Percentiles rank a stretch among this genome's conserved stretches.
Conservation (phyloP, 2,888 invertebrate genomes). For the Melinaea menophilus region DNA sequence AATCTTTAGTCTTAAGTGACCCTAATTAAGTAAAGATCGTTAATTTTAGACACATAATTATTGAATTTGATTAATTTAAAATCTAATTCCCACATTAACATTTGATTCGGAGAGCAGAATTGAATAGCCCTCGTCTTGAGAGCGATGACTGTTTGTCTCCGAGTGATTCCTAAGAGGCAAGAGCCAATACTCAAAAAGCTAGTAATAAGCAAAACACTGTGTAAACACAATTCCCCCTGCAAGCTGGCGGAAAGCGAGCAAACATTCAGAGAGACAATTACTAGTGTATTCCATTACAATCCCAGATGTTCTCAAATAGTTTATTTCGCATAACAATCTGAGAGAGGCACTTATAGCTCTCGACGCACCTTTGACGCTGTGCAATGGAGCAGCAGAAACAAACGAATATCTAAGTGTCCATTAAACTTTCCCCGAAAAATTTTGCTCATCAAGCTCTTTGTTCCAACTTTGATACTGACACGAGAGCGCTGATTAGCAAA, state of each 20-base stretch:
- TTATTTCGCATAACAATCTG: slow-evolving; percentile 25
- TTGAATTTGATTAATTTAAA: slow-evolving; percentile 12
- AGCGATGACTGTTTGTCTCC: slow-evolving; percentile 9
- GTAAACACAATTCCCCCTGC: slow-evolving; percentile 31
- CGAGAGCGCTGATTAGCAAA: background rate
- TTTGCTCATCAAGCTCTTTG: slow-evolving; percentile 18
- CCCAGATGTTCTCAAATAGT: slow-evolving; percentile 30
- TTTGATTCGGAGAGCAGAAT: slow-evolving; percentile 18
- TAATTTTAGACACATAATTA: slow-evolving; percentile 20
- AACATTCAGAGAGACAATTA: slow-evolving; percentile 28
- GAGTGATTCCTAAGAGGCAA: slow-evolving; percentile 20
- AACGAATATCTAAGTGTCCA: slow-evolving; percentile 25
- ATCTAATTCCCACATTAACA: slow-evolving; percentile 25
- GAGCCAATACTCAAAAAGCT: slow-evolving; percentile 29
- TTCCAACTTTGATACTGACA: slow-evolving; percentile 5
- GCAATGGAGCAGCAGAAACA: slow-evolving; percentile 12
- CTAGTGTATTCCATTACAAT: slow-evolving; percentile 30
- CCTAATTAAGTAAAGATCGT: background rate
- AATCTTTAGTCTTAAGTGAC: too few relatives aligned
- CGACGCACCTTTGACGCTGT: slow-evolving; percentile 17
- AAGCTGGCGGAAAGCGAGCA: slow-evolving; percentile 23
- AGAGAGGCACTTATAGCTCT: slow-evolving; percentile 20
- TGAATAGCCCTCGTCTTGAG: slow-evolving; percentile 14
- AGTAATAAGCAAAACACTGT: slow-evolving; percentile 33
- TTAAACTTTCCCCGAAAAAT: slow-evolving; percentile 22